These are phyloP conservation scores for Drosophila azteca DNA, from an alignment of 1,140 invertebrate genomes.

Conservation along the genomic window DNA sequence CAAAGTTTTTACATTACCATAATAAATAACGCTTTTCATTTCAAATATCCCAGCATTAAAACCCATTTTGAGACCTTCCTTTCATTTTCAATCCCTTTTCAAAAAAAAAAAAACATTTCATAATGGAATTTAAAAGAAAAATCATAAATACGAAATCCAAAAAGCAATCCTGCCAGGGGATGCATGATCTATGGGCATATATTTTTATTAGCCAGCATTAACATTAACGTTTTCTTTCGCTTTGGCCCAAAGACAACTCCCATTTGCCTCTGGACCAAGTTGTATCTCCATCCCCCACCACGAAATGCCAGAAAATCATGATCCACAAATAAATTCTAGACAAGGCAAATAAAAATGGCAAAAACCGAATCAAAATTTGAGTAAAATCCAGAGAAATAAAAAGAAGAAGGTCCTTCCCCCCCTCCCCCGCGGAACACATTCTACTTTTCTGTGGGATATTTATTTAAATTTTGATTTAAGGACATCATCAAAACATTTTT, in stretches of 20 bases:
- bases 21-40: slow-evolving; percentile 5
- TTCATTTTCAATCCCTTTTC: neutral
- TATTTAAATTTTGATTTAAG: slow-evolving; percentile 82
- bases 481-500: slow-evolving; percentile 79
- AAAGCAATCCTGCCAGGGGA: slow-evolving; percentile 65
- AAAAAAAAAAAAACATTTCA: slow-evolving; percentile 35
- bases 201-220: slow-evolving; percentile 60
- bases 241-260: slow-evolving; percentile 63
- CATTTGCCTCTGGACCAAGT: slow-evolving; percentile 38
- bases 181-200: slow-evolving; percentile 67
- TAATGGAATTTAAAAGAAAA: slow-evolving; percentile 64
- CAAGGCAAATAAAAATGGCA: slow-evolving; percentile 58
- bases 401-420: neutral
- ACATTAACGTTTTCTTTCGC: slow-evolving; percentile 33
- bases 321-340: slow-evolving; percentile 65
- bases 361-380: slow-evolving; percentile 21
- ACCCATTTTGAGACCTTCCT: neutral
- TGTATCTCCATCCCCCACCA: slow-evolving; percentile 46
- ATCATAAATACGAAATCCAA: slow-evolving; percentile 69
- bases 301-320: slow-evolving; percentile 73
- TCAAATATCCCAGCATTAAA: neutral
- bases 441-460: slow-evolving; percentile 50
- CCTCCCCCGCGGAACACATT: slow-evolving; percentile 6
- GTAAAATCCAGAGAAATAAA: slow-evolving; percentile 60
- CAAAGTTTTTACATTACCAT: neutral